Evolutionary conservation across 2,797 vertebrate genomes (phyloP), one percentile per base, ranked within the genome.

Genomic region (Xyrichtys novacula): DNA sequence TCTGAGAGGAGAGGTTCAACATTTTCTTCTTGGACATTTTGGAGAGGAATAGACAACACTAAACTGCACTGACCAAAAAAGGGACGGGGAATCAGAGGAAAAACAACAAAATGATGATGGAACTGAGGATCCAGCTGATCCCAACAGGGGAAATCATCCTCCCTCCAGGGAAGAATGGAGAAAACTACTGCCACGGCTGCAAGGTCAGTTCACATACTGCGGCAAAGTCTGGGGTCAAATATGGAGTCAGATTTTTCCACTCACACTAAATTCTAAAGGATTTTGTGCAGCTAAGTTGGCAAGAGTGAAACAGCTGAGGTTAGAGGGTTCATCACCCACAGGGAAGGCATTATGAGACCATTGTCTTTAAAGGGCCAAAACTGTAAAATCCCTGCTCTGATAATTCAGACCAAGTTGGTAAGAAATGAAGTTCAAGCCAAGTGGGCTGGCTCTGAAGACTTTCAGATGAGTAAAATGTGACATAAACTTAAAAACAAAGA

Each of bases 131-230:
- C 76, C 93, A 94, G 83, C 78, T 94, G 38, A 87, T 95, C 77
- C 94, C 94, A 0, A 95, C 94, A 0, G 94, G 94, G 68, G 94
- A 95, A 83, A 94, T 94, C 71, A 94, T 95, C 72, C 75, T 93
- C 16, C 8, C 94, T 56, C 94, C 94, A 0, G 92, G 93, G 77
- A 94, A 92, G 77, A 94, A 94, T 22, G 93, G 93, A 63, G 94
- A 94, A 47, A 88, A 85, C 85, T 92, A 70, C 89, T 95, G 94
- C 72, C 88, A 93, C 53, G 46, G 71, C 84, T 94, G 94, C 79
- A 94, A 93, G 92, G 94, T 95, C 83, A 78, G 89, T 71, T 63
- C 65, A 39, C 31, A 72, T 59, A 43, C 28, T 39, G 22, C 5
- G 31, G 31, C 49, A 32, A 38, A 10, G 40, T 52, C 39, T 66